Base-by-base conservation (phyloP, 2,888 invertebrate species). In the Tetramorium bicarinatum region DNA sequence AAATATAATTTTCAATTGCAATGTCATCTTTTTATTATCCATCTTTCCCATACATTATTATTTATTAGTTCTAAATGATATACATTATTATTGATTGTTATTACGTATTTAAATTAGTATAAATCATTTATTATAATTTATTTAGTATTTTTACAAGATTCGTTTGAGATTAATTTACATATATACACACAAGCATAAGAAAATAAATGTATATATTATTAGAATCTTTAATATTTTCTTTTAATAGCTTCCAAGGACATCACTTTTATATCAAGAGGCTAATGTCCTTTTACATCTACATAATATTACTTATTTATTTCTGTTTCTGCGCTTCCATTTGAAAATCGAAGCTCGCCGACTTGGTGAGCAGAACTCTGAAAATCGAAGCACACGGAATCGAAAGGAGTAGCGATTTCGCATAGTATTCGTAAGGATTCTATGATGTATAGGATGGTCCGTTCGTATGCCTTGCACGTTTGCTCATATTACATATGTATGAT, bases 401-500 rank as follows among this genome's bases (percentile, higher is more conserved):
- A 80, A 80, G 59, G 44, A 80, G 18, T 71, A 71, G 71, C 79
- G 79, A 80, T 80, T 80, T 80, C 18, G 71, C 71, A 59, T 71
- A 59, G 47, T 47, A 71, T 47, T 47, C 38, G 71, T 71, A 80
- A 71, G 59, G 71, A 80, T 80, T 80, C 47, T 44, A 38, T 79
- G 71, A 80, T 80, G 61, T 80, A 80, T 38, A 71, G 59, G 56
- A 71, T 41, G 62, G 62, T 47, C 59, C 64, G 13, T 84, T 85
- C 83, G 85, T 80, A 87, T 85, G 87, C 83, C 67, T 80, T 54
- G 87, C 87, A 89, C 90, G 87, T 89, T 77, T 72, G 82, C 47
- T 49, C 74, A 85, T 83, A 85, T 89, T 88, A 91, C 87, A 90
- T 89, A 90, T 91, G 91, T 89, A 90, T 88, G 87, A 82, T 83